These are phyloP conservation scores for Saturnia japonica DNA, from an alignment of 2,888 invertebrate species.

Conservation along the genomic window DNA sequence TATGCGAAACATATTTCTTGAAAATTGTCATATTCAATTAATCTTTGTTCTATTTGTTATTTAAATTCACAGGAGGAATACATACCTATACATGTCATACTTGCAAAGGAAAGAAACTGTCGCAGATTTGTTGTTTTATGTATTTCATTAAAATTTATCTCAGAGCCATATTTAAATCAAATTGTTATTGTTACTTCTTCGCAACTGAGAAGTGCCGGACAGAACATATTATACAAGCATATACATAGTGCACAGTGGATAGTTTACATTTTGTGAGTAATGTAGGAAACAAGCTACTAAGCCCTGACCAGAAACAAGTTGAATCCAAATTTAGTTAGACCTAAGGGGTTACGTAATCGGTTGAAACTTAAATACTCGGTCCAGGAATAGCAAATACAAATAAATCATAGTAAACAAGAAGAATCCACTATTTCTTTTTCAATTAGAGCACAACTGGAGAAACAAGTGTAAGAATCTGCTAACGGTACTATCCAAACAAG, in stretches of 20 bases:
- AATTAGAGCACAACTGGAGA: conserved; percentile 35
- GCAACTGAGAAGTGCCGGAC: background rate
- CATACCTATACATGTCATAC: background rate
- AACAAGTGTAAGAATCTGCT: conserved; percentile 54
- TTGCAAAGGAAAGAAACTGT: background rate
- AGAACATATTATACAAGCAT: background rate
- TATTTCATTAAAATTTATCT: background rate
- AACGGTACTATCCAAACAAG: conserved; percentile 56
- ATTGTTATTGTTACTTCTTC: background rate
- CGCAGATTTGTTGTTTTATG: background rate
- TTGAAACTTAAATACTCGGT: background rate
- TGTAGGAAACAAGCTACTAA: too few species aligned
- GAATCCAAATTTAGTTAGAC: background rate
- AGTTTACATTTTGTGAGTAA: too few species aligned
- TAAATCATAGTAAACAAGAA: conserved; percentile 2
- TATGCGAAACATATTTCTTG: background rate
- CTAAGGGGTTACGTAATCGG: background rate
- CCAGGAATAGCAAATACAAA: background rate
- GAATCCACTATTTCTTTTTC: conserved; percentile 24
- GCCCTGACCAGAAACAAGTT: too few species aligned
- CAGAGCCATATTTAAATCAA: background rate
- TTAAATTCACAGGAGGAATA: background rate
- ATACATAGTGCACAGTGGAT: background rate
- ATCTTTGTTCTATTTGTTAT: too few species aligned
- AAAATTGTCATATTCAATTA: too few species aligned